Conservation (phyloP, 1,140 invertebrate species). For the Globodera rostochiensis region DNA sequence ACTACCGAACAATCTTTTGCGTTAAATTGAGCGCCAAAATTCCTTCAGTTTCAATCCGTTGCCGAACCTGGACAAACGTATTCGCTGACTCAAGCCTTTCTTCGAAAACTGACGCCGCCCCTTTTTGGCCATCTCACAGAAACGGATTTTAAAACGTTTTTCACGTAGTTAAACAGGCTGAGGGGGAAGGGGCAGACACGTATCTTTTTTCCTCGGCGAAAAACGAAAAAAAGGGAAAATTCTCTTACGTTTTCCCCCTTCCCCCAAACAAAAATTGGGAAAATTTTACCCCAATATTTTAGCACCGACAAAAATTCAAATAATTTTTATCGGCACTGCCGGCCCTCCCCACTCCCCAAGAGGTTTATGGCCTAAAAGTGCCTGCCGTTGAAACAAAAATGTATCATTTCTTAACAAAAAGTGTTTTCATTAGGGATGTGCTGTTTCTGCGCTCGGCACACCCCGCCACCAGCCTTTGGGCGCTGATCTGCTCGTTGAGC, state of each 20-base stretch:
- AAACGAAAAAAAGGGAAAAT: no score
- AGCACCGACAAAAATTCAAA: neutral
- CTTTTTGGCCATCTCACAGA: slow-evolving; percentile 15
- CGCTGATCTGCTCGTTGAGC: neutral
- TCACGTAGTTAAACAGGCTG: neutral
- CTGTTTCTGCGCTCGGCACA: neutral
- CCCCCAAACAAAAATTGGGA: no score
- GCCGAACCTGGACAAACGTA: neutral
- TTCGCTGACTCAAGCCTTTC: neutral
- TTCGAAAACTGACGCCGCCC: slow-evolving; percentile 17
- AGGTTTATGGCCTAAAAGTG: no score
- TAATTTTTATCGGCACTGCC: no score
- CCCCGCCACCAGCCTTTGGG: neutral
- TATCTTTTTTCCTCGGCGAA: no score
- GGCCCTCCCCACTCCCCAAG: no score
- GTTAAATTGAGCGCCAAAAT: neutral
- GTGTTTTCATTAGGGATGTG: neutral
- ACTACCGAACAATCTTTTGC: no score
- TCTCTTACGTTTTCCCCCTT: neutral
- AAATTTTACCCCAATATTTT: neutral
- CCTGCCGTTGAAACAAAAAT: no score
- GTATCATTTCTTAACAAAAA: no score
- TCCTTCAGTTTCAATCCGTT: neutral
- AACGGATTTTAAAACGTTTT: slow-evolving; percentile 7
- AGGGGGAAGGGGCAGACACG: no score